Base-by-base conservation (phyloP, 2,888 invertebrate species). In the Eilema caniola region DNA sequence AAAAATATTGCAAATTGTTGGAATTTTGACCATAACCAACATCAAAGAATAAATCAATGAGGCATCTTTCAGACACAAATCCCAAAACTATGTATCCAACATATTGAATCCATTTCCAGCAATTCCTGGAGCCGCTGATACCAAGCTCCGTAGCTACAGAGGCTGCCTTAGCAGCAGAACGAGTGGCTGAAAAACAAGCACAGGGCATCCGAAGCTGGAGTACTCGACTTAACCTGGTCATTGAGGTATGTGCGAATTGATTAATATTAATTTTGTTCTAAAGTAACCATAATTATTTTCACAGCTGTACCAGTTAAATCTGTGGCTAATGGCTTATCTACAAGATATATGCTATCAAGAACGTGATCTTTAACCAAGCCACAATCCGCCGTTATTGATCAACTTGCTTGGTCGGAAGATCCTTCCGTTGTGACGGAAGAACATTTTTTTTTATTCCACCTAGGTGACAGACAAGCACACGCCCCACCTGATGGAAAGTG, bases 221-320 rank as follows among this genome's bases (percentile, higher is more conserved):
- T 62, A 96, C 96, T 0, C 90, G 96, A 63, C 92, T 97, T 69
- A 96, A 96, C 76, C 90, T 97, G 2, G 96, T 96, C 47, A 95
- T 97, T 47, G 96, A 97, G 87, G 95, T 93, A 62, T 47, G n/a
- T 63, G 1, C 20, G 25, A 62, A 24, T 7, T 16, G 47, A 41
- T 4, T 41, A 41, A 12, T 12, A 3, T 12, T n/a, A n/a, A n/a
- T 37, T 11, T 37, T 11, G 12, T 37, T 20, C 16, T 47, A 47
- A 47, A 16, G 16, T 41, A 41, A 16, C 37, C 14, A 37, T 37
- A n/a, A n/a, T n/a, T n/a, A n/a, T n/a, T n/a, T n/a, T 28, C 28
- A 28, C 28, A 28, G 28, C 28, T 4, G 28, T 28, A 28, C 28
- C 28, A 5, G 28, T 28, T 28, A 5, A 2, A 28, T 28, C 28